Conservation (phyloP, 2,888 invertebrate genomes). For the Pseudococcus longispinus region DNA sequence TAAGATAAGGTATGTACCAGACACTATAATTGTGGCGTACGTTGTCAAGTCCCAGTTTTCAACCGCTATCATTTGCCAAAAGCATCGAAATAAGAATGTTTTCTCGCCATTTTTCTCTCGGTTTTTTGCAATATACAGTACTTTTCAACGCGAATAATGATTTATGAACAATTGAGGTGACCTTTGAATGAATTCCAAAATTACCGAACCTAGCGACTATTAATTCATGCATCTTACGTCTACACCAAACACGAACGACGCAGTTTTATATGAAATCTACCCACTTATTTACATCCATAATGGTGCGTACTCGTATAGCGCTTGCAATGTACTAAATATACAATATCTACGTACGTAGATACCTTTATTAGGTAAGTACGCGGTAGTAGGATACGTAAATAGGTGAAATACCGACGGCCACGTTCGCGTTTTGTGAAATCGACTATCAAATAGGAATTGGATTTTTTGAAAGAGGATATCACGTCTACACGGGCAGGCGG, state of each 20-base stretch:
- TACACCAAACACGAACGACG: neutral
- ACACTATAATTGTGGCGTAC: too few relatives aligned
- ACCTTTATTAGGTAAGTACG: too few relatives aligned
- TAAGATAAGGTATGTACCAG: too few relatives aligned
- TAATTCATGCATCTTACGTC: neutral
- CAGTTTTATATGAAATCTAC: neutral
- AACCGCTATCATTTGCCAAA: too few relatives aligned
- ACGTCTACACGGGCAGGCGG: neutral
- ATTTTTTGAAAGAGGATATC: constrained; percentile 11
- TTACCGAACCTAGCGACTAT: neutral
- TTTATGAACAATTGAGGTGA: neutral
- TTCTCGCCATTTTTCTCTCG: neutral
- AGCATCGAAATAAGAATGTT: too few relatives aligned
- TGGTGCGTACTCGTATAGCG: too few relatives aligned
- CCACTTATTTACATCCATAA: too few relatives aligned
- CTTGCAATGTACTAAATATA: too few relatives aligned
- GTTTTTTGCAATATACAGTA: neutral
- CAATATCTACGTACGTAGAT: too few relatives aligned
- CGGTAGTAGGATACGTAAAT: too few relatives aligned
- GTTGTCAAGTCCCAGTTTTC: too few relatives aligned
- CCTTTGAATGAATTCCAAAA: neutral
- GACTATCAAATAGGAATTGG: neutral
- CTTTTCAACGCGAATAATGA: neutral
- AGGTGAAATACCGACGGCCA: too few relatives aligned
- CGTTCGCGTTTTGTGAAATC: neutral